Base-by-base conservation (phyloP, 2,888 invertebrate genomes). In the Phengaris alcon region DNA sequence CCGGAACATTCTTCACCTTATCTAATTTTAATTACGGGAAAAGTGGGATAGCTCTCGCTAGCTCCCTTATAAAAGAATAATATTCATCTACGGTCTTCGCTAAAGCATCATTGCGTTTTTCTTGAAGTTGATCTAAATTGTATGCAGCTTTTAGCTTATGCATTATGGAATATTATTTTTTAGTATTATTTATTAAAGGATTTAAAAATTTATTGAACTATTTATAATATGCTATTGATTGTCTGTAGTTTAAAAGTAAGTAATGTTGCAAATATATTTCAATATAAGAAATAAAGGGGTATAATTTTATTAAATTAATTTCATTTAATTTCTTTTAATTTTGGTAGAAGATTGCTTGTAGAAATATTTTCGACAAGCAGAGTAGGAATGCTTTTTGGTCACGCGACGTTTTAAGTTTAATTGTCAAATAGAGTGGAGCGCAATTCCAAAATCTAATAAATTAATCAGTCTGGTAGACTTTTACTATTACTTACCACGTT, bases 11-110 rank as follows among this genome's bases (percentile, higher is more conserved):
- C 81, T 82, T 82, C 82, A 83, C 83, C 83, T 82, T 82, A 84
- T 86, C 89, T 88, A 89, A 89, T 90, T 90, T 90, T 90, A 90
- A 90, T 90, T 90, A 90, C 87, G 87, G 83, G 86, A 85, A 87
- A 88, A 88, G 87, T 88, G 83, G 83, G 55, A n/a, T 15, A 55
- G 57, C 73, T 44, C 73, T 44, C 35, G 73, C 73, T 82, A 76
- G 76, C 80, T 73, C 35, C 81, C 51, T 75, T 48, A 74, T 76
- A 75, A 76, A 79, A 79, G 77, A 78, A 79, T 77, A 77, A 82
- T 82, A 73, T 73, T 73, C 59, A 73, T 73, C 64, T 52, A 52
- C 52, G 48, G n/a, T 70, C 70, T 59, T 15, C 73, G 73, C 73
- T 73, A 10, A 15, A 55, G 51, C 73, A 55, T 55, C 46, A 54